These are phyloP conservation scores for Melieria crassipennis DNA, from an alignment of 2,888 invertebrate species.

Conservation along the genomic window DNA sequence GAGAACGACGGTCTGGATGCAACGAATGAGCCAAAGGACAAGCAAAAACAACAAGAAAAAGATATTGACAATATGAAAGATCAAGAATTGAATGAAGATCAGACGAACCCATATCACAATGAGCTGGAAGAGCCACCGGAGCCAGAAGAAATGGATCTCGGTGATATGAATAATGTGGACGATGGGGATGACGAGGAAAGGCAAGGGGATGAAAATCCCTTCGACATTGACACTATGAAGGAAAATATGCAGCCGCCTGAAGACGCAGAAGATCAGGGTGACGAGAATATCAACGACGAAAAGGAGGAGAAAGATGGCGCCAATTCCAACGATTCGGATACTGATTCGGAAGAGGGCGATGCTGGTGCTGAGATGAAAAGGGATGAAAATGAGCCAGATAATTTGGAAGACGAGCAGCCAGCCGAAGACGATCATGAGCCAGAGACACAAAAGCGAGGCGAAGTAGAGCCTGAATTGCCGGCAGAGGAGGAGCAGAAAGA, in stretches of 20 bases:
- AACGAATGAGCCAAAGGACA: constrained; percentile 57
- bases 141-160: constrained; percentile 87
- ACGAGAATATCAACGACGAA: constrained; percentile 54
- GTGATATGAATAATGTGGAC: constrained; percentile 86
- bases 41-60: constrained; percentile 68
- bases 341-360: constrained; percentile 65
- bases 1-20: constrained; percentile 67
- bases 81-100: constrained; percentile 80
- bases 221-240: constrained; percentile 85
- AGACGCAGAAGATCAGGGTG: constrained; percentile 52
- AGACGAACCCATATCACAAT: constrained; percentile 82
- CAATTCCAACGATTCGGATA: constrained; percentile 69
- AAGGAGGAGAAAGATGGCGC: constrained; percentile 68
- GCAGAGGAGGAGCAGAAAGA: constrained; percentile 69
- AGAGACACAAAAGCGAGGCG: constrained; percentile 67
- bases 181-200: constrained; percentile 68
- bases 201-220: constrained; percentile 80
- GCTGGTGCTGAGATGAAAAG: constrained; percentile 60
- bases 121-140: constrained; percentile 81
- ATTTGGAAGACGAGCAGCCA: constrained; percentile 67
- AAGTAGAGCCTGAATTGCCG: constrained; percentile 49
- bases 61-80: constrained; percentile 89
- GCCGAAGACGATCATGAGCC: constrained; percentile 65
- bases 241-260: constrained; percentile 66
- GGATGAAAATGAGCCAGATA: constrained; percentile 68